These are phyloP conservation scores for Chaitophorus viminalis DNA, from an alignment of 2,888 invertebrate genomes.

Conservation along the genomic window DNA sequence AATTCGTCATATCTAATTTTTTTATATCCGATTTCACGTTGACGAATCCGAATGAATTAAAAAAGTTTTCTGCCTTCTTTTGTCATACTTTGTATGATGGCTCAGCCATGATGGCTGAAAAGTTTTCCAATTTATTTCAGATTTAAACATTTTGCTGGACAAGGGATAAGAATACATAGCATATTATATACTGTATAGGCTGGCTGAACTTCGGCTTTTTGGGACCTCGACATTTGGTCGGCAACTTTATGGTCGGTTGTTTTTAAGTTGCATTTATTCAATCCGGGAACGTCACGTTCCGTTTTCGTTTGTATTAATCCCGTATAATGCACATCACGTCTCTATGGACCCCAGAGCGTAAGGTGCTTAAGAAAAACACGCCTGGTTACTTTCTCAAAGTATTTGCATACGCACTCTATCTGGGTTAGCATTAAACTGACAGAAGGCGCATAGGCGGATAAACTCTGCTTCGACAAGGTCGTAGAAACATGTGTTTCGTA, in stretches of 20 bases:
- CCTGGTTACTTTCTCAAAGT: slow-evolving; percentile 55
- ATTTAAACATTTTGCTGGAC: slow-evolving; percentile 52
- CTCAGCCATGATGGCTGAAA: slow-evolving; percentile 27
- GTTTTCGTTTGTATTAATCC: slow-evolving; percentile 49
- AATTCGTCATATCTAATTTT: slow-evolving; percentile 34
- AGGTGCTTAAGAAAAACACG: slow-evolving; percentile 42
- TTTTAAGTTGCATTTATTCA: slow-evolving; percentile 60
- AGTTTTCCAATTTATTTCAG: slow-evolving; percentile 61
- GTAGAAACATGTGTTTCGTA: background rate
- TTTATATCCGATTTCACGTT: background rate
- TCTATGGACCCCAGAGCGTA: slow-evolving; percentile 29
- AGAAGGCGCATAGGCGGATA: background rate
- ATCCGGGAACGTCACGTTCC: slow-evolving; percentile 49
- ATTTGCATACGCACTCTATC: slow-evolving; percentile 44
- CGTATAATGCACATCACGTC: slow-evolving; percentile 48
- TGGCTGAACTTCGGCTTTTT: slow-evolving; percentile 10
- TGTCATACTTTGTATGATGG: slow-evolving; percentile 29
- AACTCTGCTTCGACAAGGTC: background rate
- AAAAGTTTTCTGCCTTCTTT: slow-evolving; percentile 37
- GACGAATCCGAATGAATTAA: slow-evolving; percentile 41
- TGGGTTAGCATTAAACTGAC: slow-evolving; percentile 23
- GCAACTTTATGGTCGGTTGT: slow-evolving; percentile 52
- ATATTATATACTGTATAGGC: slow-evolving; percentile 4
- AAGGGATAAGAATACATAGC: slow-evolving; percentile 44
- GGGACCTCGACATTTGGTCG: slow-evolving; percentile 33